Evolutionary conservation across 2,797 vertebrate species (phyloP).

Genomic region (Aldrovandia affinis): DNA sequence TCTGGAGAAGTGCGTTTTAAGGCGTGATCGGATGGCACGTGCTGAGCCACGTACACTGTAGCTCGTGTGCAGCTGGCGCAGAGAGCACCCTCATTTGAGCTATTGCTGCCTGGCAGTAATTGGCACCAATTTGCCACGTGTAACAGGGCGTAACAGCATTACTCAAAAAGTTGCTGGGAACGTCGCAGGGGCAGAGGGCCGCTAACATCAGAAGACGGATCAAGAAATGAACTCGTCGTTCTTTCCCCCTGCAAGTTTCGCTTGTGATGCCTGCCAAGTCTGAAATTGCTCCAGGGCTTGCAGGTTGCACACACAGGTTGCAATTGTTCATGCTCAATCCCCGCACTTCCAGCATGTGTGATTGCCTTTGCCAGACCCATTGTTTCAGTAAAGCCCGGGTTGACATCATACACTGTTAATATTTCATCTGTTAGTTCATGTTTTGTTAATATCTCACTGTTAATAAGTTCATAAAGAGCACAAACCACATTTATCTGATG

Average conservation of each 20-base stretch:
- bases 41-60: neutral
- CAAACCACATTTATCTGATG: neutral
- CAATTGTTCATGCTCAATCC: neutral
- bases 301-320: neutral
- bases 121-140: neutral
- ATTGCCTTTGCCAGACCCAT: neutral
- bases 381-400: slow-evolving; percentile 1
- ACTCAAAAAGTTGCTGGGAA: neutral
- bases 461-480: neutral
- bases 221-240: neutral
- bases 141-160: neutral
- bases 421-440: no score
- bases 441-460: no score
- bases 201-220: neutral
- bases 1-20: neutral
- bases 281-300: slow-evolving; percentile 9
- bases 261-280: slow-evolving; percentile 9
- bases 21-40: no score
- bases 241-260: neutral
- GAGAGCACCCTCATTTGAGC: neutral
- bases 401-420: slow-evolving; percentile 58
- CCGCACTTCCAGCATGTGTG: neutral
- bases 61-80: neutral
- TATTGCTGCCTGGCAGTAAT: neutral
- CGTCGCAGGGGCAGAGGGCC: neutral